Percentiles rank a stretch among this genome's conserved stretches.
phyloP scores from a whole-genome alignment of 2,888 invertebrate genomes.

The Isoperla grammatica region DNA sequence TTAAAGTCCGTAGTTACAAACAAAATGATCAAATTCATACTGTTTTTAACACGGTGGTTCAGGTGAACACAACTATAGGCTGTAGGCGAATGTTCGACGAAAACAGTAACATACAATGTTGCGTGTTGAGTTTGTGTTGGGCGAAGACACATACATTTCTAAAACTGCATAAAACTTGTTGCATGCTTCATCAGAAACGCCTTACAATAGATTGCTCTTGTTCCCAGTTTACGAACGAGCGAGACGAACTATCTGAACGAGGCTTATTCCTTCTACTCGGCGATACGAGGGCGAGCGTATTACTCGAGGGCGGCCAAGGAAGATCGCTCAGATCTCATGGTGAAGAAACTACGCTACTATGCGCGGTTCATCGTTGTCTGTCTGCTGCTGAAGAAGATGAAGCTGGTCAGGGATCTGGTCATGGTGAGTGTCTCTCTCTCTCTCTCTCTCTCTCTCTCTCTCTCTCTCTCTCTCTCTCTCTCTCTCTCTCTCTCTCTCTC shows the following conservation, averaged over 20 bases:
- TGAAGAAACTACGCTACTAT: conserved; percentile 90
- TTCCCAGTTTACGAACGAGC: conserved; percentile 82
- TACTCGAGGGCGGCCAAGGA: conserved; percentile 91
- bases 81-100: not conserved
- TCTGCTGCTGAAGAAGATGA: conserved; percentile 86
- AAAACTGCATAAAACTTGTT: not conserved
- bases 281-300: conserved; percentile 88
- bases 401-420: conserved; percentile 85
- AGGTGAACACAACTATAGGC: too few species aligned
- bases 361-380: conserved; percentile 96
- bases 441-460: not conserved
- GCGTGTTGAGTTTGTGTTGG: not conserved
- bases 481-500: too few species aligned
- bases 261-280: conserved; percentile 94
- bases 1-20: too few species aligned
- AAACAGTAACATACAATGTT: not conserved
- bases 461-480: not conserved
- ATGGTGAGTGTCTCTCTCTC: conserved; percentile 48
- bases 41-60: too few species aligned
- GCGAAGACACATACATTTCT: not conserved
- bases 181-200: not conserved
- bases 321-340: conserved; percentile 92
- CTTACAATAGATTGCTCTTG: not conserved
- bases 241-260: conserved; percentile 95
- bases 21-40: too few species aligned